Evolutionary conservation across 2,797 vertebrate genomes (phyloP).

Genomic region (Hyperoplus immaculatus): DNA sequence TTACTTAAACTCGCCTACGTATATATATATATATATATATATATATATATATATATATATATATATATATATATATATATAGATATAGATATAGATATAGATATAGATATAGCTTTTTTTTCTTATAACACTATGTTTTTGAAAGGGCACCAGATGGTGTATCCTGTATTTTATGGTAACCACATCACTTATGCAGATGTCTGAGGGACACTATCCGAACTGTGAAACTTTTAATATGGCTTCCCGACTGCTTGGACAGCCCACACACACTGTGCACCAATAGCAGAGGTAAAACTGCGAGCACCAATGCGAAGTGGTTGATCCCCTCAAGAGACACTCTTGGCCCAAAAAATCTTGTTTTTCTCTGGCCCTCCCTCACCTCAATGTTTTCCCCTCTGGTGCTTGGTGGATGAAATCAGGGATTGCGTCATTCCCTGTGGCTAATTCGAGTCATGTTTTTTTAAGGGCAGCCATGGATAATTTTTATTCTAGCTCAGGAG

Average conservation of each 20-base stretch:
- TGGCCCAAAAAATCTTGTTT: slow-evolving; percentile 43
- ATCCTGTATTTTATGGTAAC: slow-evolving; percentile 24
- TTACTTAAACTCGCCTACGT: not conserved
- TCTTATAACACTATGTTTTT: slow-evolving; percentile 8
- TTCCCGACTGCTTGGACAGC: slow-evolving; percentile 1
- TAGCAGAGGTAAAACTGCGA: slow-evolving; percentile 44
- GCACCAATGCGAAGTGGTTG: slow-evolving; percentile 2
- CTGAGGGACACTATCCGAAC: not conserved
- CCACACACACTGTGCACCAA: slow-evolving; percentile 12
- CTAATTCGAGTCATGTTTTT: slow-evolving; percentile 39
- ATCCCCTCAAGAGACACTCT: slow-evolving; percentile 21
- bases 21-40: not conserved
- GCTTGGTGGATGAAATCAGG: slow-evolving; percentile 33
- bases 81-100: too few relatives aligned
- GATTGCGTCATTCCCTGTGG: slow-evolving; percentile 33
- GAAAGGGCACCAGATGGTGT: slow-evolving; percentile 4
- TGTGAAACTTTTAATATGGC: not conserved
- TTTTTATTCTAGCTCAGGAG: slow-evolving; percentile 27
- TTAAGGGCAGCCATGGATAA: slow-evolving; percentile 11
- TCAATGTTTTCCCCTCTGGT: slow-evolving; percentile 25
- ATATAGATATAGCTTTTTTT: too few relatives aligned
- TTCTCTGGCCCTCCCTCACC: slow-evolving; percentile 22
- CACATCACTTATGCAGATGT: slow-evolving; percentile 3
- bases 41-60: not conserved
- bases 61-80: not conserved